A percentile compares a stretch with the other conserved stretches of the same genome.
Evolutionary conservation across 2,113 vertebrate species (phyloP).

Genomic region (Chamaetylas fuelleborni): DNA sequence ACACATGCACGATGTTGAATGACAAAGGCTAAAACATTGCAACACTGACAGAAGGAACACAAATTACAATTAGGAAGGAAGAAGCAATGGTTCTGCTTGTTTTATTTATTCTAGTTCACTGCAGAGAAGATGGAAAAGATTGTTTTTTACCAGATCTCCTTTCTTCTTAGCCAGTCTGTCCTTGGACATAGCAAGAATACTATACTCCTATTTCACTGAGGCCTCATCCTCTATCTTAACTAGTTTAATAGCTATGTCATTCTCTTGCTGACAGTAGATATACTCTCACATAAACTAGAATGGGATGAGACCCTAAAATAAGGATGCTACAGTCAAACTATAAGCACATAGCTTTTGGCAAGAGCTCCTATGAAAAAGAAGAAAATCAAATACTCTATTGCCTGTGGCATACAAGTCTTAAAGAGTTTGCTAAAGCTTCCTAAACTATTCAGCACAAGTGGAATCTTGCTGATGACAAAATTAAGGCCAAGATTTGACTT

Average conservation of each 20-base stretch:
- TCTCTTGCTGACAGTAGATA: neutral
- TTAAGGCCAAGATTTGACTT: neutral
- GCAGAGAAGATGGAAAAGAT: neutral
- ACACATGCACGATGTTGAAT: neutral
- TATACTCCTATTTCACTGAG: neutral
- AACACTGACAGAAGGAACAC: neutral
- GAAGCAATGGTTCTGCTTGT: neutral
- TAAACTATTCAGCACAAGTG: neutral
- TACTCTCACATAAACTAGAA: neutral
- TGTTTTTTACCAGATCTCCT: neutral
- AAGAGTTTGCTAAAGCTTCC: neutral
- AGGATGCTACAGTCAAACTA: neutral
- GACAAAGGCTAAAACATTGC: neutral
- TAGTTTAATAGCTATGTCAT: neutral
- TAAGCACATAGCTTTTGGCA: neutral
- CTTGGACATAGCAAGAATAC: neutral
- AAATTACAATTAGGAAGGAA: neutral
- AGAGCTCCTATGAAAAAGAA: neutral
- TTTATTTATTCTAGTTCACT: neutral
- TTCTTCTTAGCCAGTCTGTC: neutral
- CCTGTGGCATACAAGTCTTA: neutral
- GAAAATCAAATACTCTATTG: neutral
- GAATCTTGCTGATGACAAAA: neutral
- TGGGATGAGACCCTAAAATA: neutral
- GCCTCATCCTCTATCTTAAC: neutral